Evolutionary conservation across 1,140 invertebrate species (phyloP).

Genomic region (Gonioctena quinquepunctata): DNA sequence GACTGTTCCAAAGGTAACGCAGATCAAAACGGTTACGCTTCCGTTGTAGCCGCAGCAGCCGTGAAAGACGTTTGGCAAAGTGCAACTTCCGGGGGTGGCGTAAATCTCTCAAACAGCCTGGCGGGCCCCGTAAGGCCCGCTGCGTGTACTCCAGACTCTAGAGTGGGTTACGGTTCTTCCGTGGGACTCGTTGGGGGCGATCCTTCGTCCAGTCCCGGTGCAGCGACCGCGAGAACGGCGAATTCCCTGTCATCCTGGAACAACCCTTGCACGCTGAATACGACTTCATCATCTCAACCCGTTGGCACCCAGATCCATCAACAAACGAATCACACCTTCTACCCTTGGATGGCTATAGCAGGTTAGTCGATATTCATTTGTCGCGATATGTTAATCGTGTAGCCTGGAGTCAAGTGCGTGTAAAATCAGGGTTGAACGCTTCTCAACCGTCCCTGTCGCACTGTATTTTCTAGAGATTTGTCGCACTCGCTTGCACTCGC

Average conservation of each 20-base stretch:
- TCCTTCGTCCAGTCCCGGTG: conserved; percentile 75
- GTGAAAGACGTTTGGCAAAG: conserved; percentile 72
- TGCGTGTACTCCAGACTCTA: conserved; percentile 83
- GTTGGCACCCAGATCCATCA: conserved; percentile 83
- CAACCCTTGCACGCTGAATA: conserved; percentile 80
- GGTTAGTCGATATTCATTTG: conserved; percentile 65
- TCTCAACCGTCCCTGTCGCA: conserved; percentile 26
- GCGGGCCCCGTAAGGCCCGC: conserved; percentile 73
- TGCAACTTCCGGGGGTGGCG: conserved; percentile 64
- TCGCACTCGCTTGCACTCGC: conserved; percentile 16
- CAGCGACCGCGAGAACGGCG: conserved; percentile 59
- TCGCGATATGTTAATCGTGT: conserved; percentile 43
- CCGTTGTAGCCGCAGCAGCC: conserved; percentile 65
- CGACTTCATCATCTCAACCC: conserved; percentile 73
- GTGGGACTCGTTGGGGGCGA: conserved; percentile 70
- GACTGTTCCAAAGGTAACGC: conserved; percentile 58
- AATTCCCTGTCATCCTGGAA: conserved; percentile 72
- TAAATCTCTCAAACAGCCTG: conserved; percentile 60
- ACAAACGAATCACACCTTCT: conserved; percentile 91
- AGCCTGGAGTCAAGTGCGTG: conserved; percentile 53
- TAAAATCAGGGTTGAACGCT: conserved; percentile 56
- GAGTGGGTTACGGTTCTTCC: conserved; percentile 67
- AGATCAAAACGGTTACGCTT: conserved; percentile 69
- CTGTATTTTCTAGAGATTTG: background rate
- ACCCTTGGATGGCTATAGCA: conserved; percentile 98